Percentiles rank a stretch among this genome's conserved stretches.
phyloP scores from a whole-genome alignment of 2,113 vertebrate species.

The Eira barbara region DNA sequence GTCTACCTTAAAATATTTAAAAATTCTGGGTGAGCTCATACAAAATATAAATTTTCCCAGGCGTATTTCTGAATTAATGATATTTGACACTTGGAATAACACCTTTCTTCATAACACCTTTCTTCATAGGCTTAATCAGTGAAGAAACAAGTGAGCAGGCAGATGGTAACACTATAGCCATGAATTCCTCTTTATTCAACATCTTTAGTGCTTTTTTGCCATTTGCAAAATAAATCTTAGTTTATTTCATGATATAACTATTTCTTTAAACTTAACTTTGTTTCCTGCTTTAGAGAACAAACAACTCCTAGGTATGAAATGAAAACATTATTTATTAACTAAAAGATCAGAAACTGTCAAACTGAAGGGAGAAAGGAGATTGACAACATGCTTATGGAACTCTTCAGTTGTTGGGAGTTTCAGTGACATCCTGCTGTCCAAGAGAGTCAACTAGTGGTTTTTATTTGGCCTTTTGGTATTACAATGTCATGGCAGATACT shows the following conservation, averaged over 20 bases:
- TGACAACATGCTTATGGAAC: conserved; percentile 53
- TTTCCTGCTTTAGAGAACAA: background rate
- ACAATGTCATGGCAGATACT: conserved; percentile 76
- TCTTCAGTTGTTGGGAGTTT: conserved; percentile 19
- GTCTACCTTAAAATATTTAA: background rate
- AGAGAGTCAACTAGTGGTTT: conserved; percentile 75
- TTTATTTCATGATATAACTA: background rate
- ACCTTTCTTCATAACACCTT: background rate
- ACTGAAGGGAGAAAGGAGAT: conserved; percentile 42
- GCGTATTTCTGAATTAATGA: background rate
- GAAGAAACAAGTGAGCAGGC: background rate
- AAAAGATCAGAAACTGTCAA: conserved; percentile 66
- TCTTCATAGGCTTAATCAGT: background rate
- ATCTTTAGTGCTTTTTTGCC: background rate
- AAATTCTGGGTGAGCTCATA: background rate
- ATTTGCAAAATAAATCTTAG: background rate
- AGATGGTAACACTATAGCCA: background rate
- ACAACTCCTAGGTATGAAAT: background rate
- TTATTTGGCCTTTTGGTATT: conserved; percentile 77
- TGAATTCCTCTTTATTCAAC: background rate
- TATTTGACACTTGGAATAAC: background rate
- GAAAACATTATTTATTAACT: background rate
- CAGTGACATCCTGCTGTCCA: conserved; percentile 62
- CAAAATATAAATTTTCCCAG: background rate
- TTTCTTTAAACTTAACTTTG: background rate